These are phyloP conservation scores for Carollia perspicillata DNA, from an alignment of 2,113 vertebrate genomes.

Conservation along the genomic window DNA sequence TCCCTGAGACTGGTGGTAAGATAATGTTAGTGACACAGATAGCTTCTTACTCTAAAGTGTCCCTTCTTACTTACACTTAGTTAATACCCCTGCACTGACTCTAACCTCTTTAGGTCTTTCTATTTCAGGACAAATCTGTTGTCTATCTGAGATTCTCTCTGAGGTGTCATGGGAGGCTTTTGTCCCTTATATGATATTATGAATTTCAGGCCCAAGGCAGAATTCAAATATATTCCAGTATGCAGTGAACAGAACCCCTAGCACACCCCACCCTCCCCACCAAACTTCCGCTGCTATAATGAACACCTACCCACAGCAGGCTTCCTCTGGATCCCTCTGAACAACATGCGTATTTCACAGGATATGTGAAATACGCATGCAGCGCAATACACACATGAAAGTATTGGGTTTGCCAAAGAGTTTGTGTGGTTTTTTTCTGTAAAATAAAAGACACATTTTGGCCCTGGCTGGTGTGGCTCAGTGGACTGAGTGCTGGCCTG, in stretches of 20 bases:
- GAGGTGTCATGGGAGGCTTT: neutral
- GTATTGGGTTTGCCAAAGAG: too few relatives aligned
- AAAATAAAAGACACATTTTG: too few relatives aligned
- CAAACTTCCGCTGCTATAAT: neutral
- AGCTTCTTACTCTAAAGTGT: neutral
- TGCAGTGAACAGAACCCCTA: neutral
- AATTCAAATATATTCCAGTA: neutral
- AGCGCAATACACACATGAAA: neutral
- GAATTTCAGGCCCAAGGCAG: neutral
- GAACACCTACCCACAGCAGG: neutral
- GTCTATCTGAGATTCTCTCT: neutral
- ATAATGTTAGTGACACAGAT: neutral
- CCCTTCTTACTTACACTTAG: neutral
- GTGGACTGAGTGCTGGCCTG: too few relatives aligned
- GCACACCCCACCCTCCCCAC: accelerated
- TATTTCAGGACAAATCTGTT: neutral
- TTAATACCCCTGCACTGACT: neutral
- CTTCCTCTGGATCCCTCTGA: neutral
- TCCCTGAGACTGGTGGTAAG: neutral
- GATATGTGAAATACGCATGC: neutral
- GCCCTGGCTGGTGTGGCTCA: too few relatives aligned
- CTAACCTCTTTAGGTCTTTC: neutral
- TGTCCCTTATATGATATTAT: neutral
- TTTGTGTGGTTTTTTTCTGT: too few relatives aligned
- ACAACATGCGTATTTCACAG: too few relatives aligned